Evolutionary conservation across 2,797 vertebrate species (phyloP).

Genomic region (Arrhamphus sclerolepis): DNA sequence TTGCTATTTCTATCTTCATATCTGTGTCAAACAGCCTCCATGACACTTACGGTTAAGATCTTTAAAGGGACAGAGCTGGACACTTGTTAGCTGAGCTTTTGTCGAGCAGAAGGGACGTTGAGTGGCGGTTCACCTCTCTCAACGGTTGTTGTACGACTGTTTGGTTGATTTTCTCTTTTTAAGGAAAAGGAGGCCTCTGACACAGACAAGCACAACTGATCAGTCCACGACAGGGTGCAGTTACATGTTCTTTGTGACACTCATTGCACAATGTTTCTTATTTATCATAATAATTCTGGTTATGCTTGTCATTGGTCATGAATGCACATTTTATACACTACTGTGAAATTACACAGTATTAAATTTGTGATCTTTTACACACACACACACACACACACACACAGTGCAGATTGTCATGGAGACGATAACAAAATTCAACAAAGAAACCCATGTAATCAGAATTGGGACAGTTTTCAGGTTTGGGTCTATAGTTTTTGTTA

Average conservation of each 20-base stretch:
- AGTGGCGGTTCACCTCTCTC: constrained; percentile 21
- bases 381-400: too few relatives aligned
- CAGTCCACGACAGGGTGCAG: neutral
- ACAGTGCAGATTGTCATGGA: too few relatives aligned
- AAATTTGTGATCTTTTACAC: too few relatives aligned
- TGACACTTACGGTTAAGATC: constrained; percentile 25
- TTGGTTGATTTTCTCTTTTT: neutral
- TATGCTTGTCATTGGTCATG: too few relatives aligned
- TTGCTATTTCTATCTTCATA: constrained; percentile 69
- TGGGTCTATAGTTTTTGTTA: neutral
- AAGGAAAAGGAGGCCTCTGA: constrained; percentile 2
- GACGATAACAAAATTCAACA: too few relatives aligned
- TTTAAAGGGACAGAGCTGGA: constrained; percentile 35
- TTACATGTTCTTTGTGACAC: neutral
- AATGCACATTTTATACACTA: too few relatives aligned
- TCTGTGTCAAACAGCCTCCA: constrained; percentile 58
- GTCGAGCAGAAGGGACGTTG: constrained; percentile 34
- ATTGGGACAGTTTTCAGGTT: too few relatives aligned
- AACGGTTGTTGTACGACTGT: constrained; percentile 31
- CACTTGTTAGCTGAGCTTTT: constrained; percentile 18
- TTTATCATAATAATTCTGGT: too few relatives aligned
- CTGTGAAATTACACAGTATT: too few relatives aligned
- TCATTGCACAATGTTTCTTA: neutral
- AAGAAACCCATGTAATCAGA: too few relatives aligned
- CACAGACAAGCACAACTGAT: constrained; percentile 19